A percentile compares a stretch with the other conserved stretches of the same genome.
Conservation (phyloP, 1,140 invertebrate genomes). For the Rhopalosiphum padi region DNA sequence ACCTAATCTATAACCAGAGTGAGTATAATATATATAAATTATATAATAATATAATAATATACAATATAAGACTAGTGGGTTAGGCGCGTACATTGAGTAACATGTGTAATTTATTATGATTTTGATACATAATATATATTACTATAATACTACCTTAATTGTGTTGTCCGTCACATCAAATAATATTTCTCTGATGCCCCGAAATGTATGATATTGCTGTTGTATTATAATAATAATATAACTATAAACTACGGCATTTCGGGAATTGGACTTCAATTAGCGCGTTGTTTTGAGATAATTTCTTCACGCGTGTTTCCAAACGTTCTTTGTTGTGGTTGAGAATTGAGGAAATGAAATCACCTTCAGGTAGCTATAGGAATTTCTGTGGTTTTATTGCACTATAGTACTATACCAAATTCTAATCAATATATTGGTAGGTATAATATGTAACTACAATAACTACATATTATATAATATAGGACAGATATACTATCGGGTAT, state of each 20-base stretch:
- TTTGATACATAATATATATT: not conserved
- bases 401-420: not conserved
- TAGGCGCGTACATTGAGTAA: not conserved
- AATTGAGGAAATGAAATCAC: not conserved
- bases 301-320: not conserved
- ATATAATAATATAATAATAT: not conserved
- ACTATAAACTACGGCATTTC: not conserved
- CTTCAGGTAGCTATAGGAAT: conserved; percentile 11
- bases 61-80: not conserved
- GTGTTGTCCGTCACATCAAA: not conserved
- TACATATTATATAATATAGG: too few relatives aligned
- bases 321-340: not conserved
- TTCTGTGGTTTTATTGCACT: not conserved
- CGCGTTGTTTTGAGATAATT: not conserved
- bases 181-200: not conserved
- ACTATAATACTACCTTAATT: not conserved
- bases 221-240: not conserved
- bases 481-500: not conserved
- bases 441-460: too few relatives aligned
- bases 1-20: too few relatives aligned
- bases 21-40: not conserved
- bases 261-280: not conserved
- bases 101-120: not conserved
- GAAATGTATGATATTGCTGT: not conserved
- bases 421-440: not conserved